phyloP scores from a whole-genome alignment of 1,140 invertebrate genomes.

The Brachionus asplanchnoidis region DNA sequence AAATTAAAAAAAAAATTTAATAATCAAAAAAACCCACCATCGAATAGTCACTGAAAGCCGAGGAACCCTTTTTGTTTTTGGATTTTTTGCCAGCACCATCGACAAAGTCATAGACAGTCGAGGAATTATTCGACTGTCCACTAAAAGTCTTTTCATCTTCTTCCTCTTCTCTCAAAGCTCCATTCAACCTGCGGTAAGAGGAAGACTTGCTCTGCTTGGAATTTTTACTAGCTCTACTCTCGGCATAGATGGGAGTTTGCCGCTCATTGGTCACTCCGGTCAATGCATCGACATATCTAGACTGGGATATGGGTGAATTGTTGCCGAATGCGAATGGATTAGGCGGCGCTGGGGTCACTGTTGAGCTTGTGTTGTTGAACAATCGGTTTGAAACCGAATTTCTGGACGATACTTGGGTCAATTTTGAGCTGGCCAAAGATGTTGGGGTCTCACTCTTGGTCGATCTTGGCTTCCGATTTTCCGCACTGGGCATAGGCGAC shows the following conservation, averaged over 20 bases:
- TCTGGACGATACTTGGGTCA: background rate
- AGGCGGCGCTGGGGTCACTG: background rate
- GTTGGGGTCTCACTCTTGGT: background rate
- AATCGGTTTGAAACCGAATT: background rate
- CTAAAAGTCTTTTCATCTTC: background rate
- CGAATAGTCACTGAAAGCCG: slow-evolving; percentile 1
- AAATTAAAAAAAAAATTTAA: background rate
- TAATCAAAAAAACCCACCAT: background rate
- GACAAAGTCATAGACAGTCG: background rate
- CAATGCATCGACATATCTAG: background rate
- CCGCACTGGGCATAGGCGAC: background rate
- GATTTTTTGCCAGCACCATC: background rate
- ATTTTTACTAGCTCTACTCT: background rate
- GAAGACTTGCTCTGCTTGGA: background rate
- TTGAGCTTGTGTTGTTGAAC: background rate
- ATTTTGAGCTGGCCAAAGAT: background rate
- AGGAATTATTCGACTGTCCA: background rate
- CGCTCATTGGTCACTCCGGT: background rate
- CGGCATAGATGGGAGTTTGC: background rate
- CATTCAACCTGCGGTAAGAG: background rate
- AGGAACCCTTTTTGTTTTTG: background rate
- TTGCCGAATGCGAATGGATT: slow-evolving; percentile 2
- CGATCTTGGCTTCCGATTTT: background rate
- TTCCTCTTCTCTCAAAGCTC: background rate
- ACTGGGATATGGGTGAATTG: background rate